Conservation (phyloP, 1,140 invertebrate species). For the Brachystomella parvula region DNA sequence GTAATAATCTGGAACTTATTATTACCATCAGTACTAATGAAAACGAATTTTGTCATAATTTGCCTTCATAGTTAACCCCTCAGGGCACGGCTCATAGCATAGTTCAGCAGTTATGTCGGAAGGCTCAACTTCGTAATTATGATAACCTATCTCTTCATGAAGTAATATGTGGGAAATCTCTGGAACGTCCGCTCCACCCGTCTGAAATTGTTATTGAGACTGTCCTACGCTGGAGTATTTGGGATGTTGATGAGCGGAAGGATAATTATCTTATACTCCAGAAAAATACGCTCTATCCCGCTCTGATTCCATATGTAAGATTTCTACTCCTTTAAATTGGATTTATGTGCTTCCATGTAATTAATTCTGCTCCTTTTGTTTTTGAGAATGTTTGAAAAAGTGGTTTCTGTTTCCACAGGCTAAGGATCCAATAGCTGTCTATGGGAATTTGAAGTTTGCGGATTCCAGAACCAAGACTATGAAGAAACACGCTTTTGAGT, state of each 20-base stretch:
- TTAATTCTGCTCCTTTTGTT: slow-evolving; percentile 5
- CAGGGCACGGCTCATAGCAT: slow-evolving; percentile 54
- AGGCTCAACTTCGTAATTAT: slow-evolving; percentile 7
- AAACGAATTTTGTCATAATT: slow-evolving; percentile 1
- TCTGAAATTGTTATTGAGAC: slow-evolving; percentile 63
- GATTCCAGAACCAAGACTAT: slow-evolving; percentile 65
- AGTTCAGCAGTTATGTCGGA: slow-evolving; percentile 24
- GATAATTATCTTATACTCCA: slow-evolving; percentile 69
- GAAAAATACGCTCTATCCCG: slow-evolving; percentile 48
- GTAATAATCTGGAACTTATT: slow-evolving; percentile 25
- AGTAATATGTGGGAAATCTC: slow-evolving; percentile 59
- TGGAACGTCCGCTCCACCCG: slow-evolving; percentile 68
- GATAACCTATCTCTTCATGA: slow-evolving; percentile 64
- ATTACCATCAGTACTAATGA: not conserved
- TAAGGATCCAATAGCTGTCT: slow-evolving; percentile 52
- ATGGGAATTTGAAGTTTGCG: slow-evolving; percentile 68
- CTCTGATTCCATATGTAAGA: slow-evolving; percentile 48
- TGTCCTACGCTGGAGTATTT: slow-evolving; percentile 68
- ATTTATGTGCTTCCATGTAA: not conserved
- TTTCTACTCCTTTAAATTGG: not conserved
- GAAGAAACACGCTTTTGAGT: slow-evolving; percentile 66
- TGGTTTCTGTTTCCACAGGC: slow-evolving; percentile 40
- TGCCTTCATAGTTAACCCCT: slow-evolving; percentile 55
- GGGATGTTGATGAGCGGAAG: slow-evolving; percentile 68
- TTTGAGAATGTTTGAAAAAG: slow-evolving; percentile 22